Evolutionary conservation across 2,797 vertebrate species (phyloP).

Genomic region (Poliocrania exsul): DNA sequence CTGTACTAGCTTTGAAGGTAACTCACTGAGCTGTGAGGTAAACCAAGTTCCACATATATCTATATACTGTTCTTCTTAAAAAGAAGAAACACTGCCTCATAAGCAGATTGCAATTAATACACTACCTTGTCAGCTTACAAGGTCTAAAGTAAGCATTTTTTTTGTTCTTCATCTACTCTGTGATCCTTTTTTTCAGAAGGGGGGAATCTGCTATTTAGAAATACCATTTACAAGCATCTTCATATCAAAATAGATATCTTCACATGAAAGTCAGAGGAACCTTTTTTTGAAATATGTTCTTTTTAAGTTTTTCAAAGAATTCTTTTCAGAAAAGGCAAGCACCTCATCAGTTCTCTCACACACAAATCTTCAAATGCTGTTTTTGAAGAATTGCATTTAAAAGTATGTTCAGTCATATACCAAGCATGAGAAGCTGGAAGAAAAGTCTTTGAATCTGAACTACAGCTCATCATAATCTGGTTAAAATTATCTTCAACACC

Average conservation of each 20-base stretch:
- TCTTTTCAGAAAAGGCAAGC: conserved; percentile 64
- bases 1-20: conserved; percentile 13
- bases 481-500: conserved; percentile 76
- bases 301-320: conserved; percentile 71
- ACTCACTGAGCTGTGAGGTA: neutral
- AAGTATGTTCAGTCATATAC: conserved; percentile 68
- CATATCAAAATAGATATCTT: conserved; percentile 60
- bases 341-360: conserved; percentile 59
- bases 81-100: neutral
- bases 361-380: conserved; percentile 64
- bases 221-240: conserved; percentile 52
- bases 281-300: conserved; percentile 40
- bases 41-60: neutral
- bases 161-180: neutral
- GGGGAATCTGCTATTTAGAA: neutral
- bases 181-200: neutral
- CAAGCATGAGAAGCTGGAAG: conserved; percentile 43
- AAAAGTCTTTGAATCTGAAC: conserved; percentile 70
- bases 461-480: conserved; percentile 71
- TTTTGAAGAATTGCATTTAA: conserved; percentile 71
- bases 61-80: neutral
- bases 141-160: conserved; percentile 11
- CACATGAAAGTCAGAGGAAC: conserved; percentile 43
- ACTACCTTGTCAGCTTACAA: neutral
- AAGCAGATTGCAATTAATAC: conserved; percentile 30